Base-by-base conservation (phyloP, 2,113 vertebrate genomes). In the Phylloscopus trochiloides region DNA sequence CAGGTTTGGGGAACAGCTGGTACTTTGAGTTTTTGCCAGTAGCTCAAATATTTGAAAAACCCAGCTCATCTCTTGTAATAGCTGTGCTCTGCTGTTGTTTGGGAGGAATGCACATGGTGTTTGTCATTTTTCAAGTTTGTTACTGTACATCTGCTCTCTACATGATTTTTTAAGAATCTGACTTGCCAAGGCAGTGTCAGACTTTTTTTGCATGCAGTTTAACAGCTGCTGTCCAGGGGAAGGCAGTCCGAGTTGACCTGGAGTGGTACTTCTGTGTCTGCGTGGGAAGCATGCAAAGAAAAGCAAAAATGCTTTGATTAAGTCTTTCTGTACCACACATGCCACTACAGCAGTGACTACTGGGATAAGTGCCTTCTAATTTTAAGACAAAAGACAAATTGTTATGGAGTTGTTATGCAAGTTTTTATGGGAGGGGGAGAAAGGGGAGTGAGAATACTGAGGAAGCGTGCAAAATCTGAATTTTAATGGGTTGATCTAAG, bases 1-100 rank as follows among this genome's bases (percentile, higher is more conserved):
- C 70, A 92, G 26, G 31, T 97, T 94, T 68, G 65, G 61, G 65
- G 51, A 91, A 65, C 90, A 96, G 73, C 79, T 93, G 70, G 10
- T 93, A 54, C 83, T 85, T 91, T 17, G 6, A 55, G 47, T 55
- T 89, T 83, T 87, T 93, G 62, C 90, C 80, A 92, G 66, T 85
- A 90, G 34, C 68, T 90, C 50, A 82, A 79, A 51, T 65, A 76
- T 17, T 96, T 91, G 67, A 78, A 88, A 83, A 93, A 54, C 31
- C 3, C 65, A 47, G 47, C 57, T 43, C 68, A 50, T 54, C 14
- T 72, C n/a, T 62, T 79, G 17, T 28, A 75, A 68, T 78, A 86
- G 73, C 73, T 7, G 2, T 67, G 52, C 24, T 90, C 24, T 0
- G 6, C 63, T 93, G 55, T 73, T 91, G 43, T 91, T 94, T 89